A percentile compares a stretch with the other conserved stretches of the same genome.
Evolutionary conservation across 2,797 vertebrate species (phyloP).

Genomic region (Bovichtus variegatus): DNA sequence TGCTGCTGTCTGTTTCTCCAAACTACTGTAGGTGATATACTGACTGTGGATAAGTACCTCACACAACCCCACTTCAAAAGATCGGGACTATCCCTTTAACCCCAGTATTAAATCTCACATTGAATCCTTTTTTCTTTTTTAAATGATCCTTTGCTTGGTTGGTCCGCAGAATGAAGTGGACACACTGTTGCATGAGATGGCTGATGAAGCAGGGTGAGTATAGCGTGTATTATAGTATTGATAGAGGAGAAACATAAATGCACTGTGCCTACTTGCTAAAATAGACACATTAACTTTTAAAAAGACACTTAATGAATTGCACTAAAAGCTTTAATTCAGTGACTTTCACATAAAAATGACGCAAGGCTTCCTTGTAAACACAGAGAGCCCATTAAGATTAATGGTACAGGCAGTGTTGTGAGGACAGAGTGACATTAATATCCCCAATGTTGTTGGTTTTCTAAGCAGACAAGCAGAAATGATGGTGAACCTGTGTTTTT

Average conservation of each 20-base stretch:
- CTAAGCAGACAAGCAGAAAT: not conserved
- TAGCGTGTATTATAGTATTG: too few relatives aligned
- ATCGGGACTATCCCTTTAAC: too few relatives aligned
- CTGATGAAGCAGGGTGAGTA: constrained; percentile 93
- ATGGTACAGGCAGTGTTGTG: not conserved
- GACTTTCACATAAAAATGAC: constrained; percentile 2
- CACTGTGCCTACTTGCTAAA: not conserved
- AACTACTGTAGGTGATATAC: too few relatives aligned
- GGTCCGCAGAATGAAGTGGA: constrained; percentile 88
- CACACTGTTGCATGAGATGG: constrained; percentile 90
- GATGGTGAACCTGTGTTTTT: not conserved
- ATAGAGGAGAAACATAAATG: not conserved
- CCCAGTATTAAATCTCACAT: not conserved
- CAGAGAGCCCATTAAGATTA: not conserved
- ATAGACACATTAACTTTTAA: not conserved
- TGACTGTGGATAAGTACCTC: too few relatives aligned
- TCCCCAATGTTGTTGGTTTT: not conserved
- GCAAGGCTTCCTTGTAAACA: too few relatives aligned
- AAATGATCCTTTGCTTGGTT: constrained; percentile 26
- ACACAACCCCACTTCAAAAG: too few relatives aligned
- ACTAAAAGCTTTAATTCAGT: constrained; percentile 14
- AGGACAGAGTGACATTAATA: not conserved
- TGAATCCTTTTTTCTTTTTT: not conserved
- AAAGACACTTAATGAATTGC: not conserved
- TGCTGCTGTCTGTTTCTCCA: too few relatives aligned